Percentiles rank a stretch among this genome's conserved stretches.
Conservation (phyloP, 2,888 invertebrate species). For the Nymphalis c-album region DNA sequence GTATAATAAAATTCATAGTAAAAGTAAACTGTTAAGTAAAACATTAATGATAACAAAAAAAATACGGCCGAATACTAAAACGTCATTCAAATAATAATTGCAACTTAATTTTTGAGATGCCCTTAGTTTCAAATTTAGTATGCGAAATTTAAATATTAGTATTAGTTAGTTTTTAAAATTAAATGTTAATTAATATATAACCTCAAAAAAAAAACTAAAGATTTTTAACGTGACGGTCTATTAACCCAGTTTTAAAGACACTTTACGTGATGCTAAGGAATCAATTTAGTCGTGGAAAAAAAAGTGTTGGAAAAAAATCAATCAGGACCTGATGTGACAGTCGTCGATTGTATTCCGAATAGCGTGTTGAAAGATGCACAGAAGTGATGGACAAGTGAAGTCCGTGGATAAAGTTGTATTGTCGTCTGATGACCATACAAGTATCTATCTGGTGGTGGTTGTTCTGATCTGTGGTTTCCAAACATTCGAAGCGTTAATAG, state of each 20-base stretch:
- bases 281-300: slow-evolving; percentile 68
- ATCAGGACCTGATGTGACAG: slow-evolving; percentile 77
- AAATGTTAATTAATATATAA: slow-evolving; percentile 12
- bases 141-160: too few relatives aligned
- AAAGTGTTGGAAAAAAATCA: slow-evolving; percentile 69
- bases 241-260: slow-evolving; percentile 34
- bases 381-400: slow-evolving; percentile 52
- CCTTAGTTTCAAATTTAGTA: too few relatives aligned
- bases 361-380: slow-evolving; percentile 61
- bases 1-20: neutral
- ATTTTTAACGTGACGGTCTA: slow-evolving; percentile 17
- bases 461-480: slow-evolving; percentile 52
- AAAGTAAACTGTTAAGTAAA: neutral
- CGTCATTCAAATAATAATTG: too few relatives aligned
- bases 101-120: too few relatives aligned
- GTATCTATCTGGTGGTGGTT: slow-evolving; percentile 43
- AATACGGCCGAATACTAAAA: too few relatives aligned
- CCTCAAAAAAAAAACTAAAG: slow-evolving; percentile 11
- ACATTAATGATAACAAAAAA: neutral
- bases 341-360: slow-evolving; percentile 65
- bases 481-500: slow-evolving; percentile 28
- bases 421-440: slow-evolving; percentile 67
- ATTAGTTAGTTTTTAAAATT: neutral
- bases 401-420: slow-evolving; percentile 68
- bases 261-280: slow-evolving; percentile 44